Percentiles rank a stretch among this genome's conserved stretches.
These are phyloP conservation scores for Sarcophaga bullata DNA, from an alignment of 1,140 invertebrate species.

Conservation along the genomic window DNA sequence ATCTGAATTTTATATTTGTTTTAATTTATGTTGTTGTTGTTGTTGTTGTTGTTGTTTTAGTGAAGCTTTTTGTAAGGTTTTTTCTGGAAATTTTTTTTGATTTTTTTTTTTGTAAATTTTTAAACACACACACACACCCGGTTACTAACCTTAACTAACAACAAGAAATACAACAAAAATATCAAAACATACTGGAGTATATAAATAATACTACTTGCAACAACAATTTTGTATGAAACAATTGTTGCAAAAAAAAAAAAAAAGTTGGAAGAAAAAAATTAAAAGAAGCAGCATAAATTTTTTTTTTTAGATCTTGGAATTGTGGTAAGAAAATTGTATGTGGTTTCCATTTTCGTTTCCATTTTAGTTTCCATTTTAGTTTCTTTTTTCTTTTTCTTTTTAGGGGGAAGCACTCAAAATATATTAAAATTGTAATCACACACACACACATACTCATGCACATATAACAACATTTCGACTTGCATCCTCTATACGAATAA, in stretches of 20 bases:
- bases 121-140: neutral
- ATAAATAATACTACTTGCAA: slow-evolving; percentile 24
- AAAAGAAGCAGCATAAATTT: neutral
- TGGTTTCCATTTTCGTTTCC: neutral
- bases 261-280: no score
- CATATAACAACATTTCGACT: no score
- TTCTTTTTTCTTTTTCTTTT: neutral
- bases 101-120: no score
- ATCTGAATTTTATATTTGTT: slow-evolving; percentile 39
- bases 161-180: neutral
- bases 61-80: slow-evolving; percentile 6
- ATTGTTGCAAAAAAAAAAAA: neutral
- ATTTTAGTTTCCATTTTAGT: no score
- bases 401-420: neutral
- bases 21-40: slow-evolving; percentile 19
- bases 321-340: slow-evolving; percentile 14
- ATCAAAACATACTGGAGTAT: slow-evolving; percentile 3
- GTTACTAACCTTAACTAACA: slow-evolving; percentile 30
- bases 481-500: neutral
- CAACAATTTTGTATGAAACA: neutral
- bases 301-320: neutral
- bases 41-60: slow-evolving; percentile 2
- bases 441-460: no score
- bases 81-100: neutral
- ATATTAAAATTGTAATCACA: neutral